Percentiles rank a stretch among this genome's conserved stretches.
Evolutionary conservation across 2,113 vertebrate species (phyloP).

Genomic region (Sitta europaea): DNA sequence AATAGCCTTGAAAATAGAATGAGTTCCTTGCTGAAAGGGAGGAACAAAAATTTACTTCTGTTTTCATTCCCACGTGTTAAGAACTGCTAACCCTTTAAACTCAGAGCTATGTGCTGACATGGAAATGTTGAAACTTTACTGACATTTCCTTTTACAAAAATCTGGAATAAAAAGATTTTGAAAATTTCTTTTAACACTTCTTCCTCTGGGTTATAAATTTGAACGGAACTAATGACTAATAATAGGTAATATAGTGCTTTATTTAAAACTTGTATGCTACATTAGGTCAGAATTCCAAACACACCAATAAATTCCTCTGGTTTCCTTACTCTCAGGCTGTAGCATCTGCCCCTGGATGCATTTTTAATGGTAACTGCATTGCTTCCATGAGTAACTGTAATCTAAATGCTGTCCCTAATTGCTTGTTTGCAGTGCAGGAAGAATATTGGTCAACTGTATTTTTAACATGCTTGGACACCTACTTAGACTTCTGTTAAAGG

Average conservation of each 20-base stretch:
- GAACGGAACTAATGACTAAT: background rate
- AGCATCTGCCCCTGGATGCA: background rate
- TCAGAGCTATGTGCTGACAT: background rate
- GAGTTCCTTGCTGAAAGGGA: background rate
- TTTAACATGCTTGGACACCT: background rate
- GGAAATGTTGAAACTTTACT: background rate
- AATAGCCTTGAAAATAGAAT: background rate
- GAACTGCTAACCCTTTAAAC: background rate
- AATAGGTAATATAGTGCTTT: background rate
- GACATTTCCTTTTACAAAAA: background rate
- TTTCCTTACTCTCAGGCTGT: background rate
- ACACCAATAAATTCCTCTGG: background rate
- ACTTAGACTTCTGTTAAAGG: background rate
- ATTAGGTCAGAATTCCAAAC: background rate
- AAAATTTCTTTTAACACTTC: background rate
- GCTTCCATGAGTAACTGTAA: background rate
- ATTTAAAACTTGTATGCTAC: background rate
- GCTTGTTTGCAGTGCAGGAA: background rate
- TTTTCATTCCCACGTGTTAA: background rate
- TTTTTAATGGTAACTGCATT: background rate
- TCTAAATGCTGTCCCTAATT: background rate
- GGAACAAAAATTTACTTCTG: background rate
- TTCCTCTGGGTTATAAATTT: background rate
- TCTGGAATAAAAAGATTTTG: background rate
- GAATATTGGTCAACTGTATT: background rate